Base-by-base conservation (phyloP, 1,140 invertebrate species). In the Asobara japonica region DNA sequence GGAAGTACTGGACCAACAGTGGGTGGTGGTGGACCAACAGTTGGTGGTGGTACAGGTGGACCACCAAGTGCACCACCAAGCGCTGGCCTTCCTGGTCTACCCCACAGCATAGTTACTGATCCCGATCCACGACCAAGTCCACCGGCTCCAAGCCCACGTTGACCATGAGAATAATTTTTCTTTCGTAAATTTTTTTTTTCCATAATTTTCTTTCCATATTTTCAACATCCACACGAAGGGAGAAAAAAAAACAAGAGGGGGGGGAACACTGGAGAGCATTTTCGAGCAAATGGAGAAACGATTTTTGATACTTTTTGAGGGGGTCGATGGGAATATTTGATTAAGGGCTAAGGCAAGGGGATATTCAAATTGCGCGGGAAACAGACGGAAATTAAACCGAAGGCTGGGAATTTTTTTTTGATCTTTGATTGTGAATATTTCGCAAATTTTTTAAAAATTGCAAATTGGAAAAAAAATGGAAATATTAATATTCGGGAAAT, bases 31-130 rank as follows among this genome's bases (percentile, higher is more conserved):
- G 79, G 81, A 22, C 82, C 83, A 71, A 77, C 82, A 22, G 80
- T 81, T 71, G 83, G 83, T 73, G 80, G 79, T 45, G 84, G 82
- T 73, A 78, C 74, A 65, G 81, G 81, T 69, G 80, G 80, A 76
- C 80, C 80, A 67, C 75, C 77, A 68, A 77, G 78, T 74, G 80
- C 78, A 72, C 82, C 81, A 77, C 82, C 85, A 71, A 79, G 81
- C 74, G 83, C 78, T 74, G 83, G 82, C 79, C 76, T 86, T 75
- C 80, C 83, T 73, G 86, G 84, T 77, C 77, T 87, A 83, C 86
- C 86, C 83, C 86, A 86, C 82, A 87, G 83, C 51, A 85, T 87
- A 83, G 85, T 86, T 75, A 86, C 82, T 82, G 86, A 86, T 80
- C 85, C 85, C 78, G 86, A 86, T 75, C 86, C 86, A 71, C 85